phyloP scores from a whole-genome alignment of 1,140 invertebrate genomes.

The Bursaphelenchus mucronatus region DNA sequence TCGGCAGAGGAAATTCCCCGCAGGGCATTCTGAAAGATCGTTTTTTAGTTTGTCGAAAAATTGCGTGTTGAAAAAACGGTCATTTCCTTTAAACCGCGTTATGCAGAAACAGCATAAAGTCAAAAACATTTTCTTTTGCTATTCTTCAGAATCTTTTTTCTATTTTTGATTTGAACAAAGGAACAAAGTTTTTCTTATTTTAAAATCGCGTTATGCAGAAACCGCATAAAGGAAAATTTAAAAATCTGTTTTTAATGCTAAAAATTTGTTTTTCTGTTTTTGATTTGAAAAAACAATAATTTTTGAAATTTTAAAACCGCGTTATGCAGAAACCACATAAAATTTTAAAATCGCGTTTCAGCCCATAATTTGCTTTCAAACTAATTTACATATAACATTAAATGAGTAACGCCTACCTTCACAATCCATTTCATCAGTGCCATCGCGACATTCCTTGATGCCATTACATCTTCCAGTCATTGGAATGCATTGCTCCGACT shows the following conservation, averaged over 20 bases:
- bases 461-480: slow-evolving; percentile 54
- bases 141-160: too few species aligned
- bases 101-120: background rate
- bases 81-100: background rate
- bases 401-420: slow-evolving; percentile 34
- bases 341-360: background rate
- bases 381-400: background rate
- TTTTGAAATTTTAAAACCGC: too few species aligned
- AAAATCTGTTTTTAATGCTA: too few species aligned
- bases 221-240: too few species aligned
- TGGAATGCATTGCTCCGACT: slow-evolving; percentile 57
- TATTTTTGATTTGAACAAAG: too few species aligned
- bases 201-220: too few species aligned
- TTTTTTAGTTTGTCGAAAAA: slow-evolving; percentile 16
- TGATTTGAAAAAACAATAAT: slow-evolving; percentile 19
- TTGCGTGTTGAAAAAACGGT: slow-evolving; percentile 21
- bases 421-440: slow-evolving; percentile 56
- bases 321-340: too few species aligned
- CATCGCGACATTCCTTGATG: slow-evolving; percentile 51
- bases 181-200: too few species aligned
- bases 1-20: slow-evolving; percentile 50
- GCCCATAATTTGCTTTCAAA: background rate
- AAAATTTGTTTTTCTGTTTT: too few species aligned
- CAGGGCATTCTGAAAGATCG: slow-evolving; percentile 44
- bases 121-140: too few species aligned